phyloP scores from a whole-genome alignment of 2,797 vertebrate genomes.

The Manis javanica region DNA sequence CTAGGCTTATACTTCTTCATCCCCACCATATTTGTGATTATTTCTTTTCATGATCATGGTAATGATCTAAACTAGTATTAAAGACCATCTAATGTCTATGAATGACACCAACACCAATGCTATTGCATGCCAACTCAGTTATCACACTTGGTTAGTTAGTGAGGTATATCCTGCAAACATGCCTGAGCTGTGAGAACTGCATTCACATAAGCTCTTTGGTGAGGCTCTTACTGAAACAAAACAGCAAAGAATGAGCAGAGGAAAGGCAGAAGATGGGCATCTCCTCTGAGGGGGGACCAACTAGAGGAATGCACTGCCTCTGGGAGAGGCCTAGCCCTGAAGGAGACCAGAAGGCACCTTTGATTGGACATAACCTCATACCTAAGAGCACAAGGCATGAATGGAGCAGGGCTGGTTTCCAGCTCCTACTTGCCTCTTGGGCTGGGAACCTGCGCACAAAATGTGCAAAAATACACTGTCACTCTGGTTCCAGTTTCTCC shows the following conservation, averaged over 20 bases:
- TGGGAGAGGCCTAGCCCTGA: neutral
- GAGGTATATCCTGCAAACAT: neutral
- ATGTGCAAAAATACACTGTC: neutral
- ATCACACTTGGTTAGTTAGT: neutral
- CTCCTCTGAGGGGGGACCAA: neutral
- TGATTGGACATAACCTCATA: neutral
- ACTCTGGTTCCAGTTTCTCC: neutral
- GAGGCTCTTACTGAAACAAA: neutral
- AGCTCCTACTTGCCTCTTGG: neutral
- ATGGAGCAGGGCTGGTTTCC: neutral
- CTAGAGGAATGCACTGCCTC: neutral
- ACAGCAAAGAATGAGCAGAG: neutral
- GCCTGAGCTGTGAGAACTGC: neutral
- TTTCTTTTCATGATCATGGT: neutral
- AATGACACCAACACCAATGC: neutral
- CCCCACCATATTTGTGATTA: neutral
- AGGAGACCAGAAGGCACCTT: neutral
- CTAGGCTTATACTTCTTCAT: neutral
- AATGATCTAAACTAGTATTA: neutral
- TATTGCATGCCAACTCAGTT: neutral
- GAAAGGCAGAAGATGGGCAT: neutral
- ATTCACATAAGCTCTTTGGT: neutral
- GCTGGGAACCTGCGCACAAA: neutral
- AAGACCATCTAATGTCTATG: conserved; percentile 1
- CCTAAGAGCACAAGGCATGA: neutral